These are phyloP conservation scores for Cremastinae sp. DNA, from an alignment of 2,888 invertebrate species.

Conservation along the genomic window DNA sequence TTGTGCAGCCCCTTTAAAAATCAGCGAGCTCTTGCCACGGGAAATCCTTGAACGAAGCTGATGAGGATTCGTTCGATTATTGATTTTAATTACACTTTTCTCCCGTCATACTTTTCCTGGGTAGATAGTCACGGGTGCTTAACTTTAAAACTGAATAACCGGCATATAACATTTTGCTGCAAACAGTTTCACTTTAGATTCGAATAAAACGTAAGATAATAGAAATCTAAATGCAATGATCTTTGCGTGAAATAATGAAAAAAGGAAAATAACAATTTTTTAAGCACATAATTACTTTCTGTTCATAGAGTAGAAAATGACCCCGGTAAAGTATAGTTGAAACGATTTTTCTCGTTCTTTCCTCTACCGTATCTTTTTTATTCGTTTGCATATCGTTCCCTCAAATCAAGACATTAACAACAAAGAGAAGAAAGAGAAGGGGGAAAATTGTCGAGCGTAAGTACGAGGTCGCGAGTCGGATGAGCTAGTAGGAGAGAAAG, in stretches of 20 bases:
- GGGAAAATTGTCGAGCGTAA: constrained; percentile 2
- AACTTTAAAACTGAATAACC: constrained; percentile 16
- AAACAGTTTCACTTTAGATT: too few relatives aligned
- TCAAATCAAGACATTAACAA: constrained; percentile 45
- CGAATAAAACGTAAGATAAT: too few relatives aligned
- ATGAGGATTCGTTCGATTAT: constrained; percentile 64
- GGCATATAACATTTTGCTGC: too few relatives aligned
- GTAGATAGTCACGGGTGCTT: constrained; percentile 12
- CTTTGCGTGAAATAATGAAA: not conserved
- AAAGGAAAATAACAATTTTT: not conserved
- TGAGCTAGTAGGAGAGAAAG: constrained; percentile 43
- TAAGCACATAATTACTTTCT: not conserved
- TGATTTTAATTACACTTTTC: constrained; percentile 61
- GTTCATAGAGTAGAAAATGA: constrained; percentile 2
- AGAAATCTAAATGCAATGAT: too few relatives aligned
- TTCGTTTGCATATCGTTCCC: constrained; percentile 27
- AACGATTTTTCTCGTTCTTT: constrained; percentile 13
- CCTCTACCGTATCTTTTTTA: not conserved
- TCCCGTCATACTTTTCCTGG: not conserved
- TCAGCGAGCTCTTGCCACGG: constrained; percentile 1
- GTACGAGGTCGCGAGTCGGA: constrained; percentile 36
- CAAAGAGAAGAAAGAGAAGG: constrained; percentile 19
- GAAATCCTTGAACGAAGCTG: constrained; percentile 54
- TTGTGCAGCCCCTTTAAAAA: constrained; percentile 32
- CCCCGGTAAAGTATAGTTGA: not conserved